A percentile compares a stretch with the other conserved stretches of the same genome.
Evolutionary conservation across 1,140 invertebrate species (phyloP).

Genomic region (Phymastichus coffea): DNA sequence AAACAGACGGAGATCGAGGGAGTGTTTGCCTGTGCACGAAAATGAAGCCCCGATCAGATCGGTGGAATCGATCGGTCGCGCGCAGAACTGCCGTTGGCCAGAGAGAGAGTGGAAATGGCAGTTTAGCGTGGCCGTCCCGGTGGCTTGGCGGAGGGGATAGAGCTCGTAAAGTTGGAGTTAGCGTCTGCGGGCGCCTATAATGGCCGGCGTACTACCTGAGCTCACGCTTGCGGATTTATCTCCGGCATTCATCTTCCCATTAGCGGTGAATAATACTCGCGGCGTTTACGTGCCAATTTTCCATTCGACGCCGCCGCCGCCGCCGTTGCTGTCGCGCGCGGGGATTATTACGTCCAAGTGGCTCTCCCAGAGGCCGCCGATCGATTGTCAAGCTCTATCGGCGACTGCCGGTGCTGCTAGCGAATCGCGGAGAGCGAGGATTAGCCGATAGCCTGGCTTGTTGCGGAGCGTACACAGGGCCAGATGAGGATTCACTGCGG

Average conservation of each 20-base stretch:
- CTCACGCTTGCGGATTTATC: conserved; percentile 50
- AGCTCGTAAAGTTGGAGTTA: conserved; percentile 36
- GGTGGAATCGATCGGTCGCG: too few species aligned
- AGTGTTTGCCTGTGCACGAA: neutral
- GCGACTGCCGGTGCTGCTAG: neutral
- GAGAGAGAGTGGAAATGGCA: conserved; percentile 27
- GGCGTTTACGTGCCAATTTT: conserved; percentile 47
- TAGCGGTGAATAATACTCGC: conserved; percentile 47
- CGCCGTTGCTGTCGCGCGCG: conserved; percentile 12
- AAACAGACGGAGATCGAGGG: neutral
- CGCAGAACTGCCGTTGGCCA: too few species aligned
- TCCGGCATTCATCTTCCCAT: conserved; percentile 47
- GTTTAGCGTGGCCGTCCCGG: conserved; percentile 32
- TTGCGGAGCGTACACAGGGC: too few species aligned
- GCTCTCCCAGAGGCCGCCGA: conserved; percentile 7
- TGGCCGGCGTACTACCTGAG: conserved; percentile 41
- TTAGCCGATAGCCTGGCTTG: conserved; percentile 5
- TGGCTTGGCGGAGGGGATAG: too few species aligned
- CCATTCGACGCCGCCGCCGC: conserved; percentile 30
- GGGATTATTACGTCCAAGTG: conserved; percentile 18
- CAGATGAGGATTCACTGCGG: too few species aligned
- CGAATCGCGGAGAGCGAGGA: conserved; percentile 11
- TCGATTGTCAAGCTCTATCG: conserved; percentile 20
- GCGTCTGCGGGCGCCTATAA: conserved; percentile 34
- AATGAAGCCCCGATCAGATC: too few species aligned